A percentile compares a stretch with the other conserved stretches of the same genome.
phyloP scores from a whole-genome alignment of 2,797 vertebrate species.

The Pogonophryne albipinna region DNA sequence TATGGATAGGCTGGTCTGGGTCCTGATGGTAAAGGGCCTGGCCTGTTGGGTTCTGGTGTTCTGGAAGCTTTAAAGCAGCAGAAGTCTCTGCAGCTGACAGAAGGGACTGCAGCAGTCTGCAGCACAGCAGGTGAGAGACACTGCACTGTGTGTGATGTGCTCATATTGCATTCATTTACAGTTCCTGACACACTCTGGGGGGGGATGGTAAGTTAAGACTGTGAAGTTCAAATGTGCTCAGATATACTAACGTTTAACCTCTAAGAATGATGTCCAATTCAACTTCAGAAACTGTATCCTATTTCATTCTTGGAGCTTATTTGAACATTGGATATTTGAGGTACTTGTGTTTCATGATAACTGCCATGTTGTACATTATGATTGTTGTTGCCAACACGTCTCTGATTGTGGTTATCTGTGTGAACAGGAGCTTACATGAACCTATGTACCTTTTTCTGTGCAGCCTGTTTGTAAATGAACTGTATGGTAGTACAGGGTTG shows the following conservation, averaged over 20 bases:
- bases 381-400: constrained; percentile 26
- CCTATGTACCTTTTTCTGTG: constrained; percentile 51
- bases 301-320: constrained; percentile 34
- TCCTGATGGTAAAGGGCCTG: background rate
- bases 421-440: constrained; percentile 7
- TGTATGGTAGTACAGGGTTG: constrained; percentile 28
- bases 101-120: background rate
- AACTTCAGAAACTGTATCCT: background rate
- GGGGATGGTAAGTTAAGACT: background rate
- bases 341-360: constrained; percentile 21
- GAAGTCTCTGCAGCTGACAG: background rate
- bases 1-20: background rate
- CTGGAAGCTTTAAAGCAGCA: background rate
- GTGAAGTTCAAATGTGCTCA: background rate
- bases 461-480: constrained; percentile 5
- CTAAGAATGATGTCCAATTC: constrained; percentile 2
- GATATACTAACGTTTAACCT: background rate
- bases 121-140: too few species aligned
- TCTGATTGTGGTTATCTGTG: background rate
- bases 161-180: background rate
- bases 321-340: background rate
- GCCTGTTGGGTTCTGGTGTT: background rate
- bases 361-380: background rate
- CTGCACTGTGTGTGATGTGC: too few species aligned
- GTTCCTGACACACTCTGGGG: too few species aligned